Evolutionary conservation across 2,888 invertebrate genomes (phyloP).

Genomic region (Chrysolina americana): DNA sequence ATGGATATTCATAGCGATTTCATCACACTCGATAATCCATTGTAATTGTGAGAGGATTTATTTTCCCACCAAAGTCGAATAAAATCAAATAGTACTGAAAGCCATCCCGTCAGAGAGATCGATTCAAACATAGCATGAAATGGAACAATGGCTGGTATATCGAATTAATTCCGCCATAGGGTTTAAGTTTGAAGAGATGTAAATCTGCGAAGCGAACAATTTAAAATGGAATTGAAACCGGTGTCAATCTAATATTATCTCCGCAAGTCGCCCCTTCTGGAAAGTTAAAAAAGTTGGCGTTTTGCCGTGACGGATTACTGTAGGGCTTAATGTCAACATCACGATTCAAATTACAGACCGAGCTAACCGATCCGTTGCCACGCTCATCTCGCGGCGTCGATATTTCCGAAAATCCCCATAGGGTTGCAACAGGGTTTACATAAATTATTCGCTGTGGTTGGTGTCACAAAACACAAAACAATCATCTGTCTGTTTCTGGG

Average conservation of each 20-base stretch:
- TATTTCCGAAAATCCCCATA: constrained; percentile 44
- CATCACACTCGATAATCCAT: not conserved
- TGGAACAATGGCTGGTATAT: constrained; percentile 58
- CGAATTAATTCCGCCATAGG: constrained; percentile 62
- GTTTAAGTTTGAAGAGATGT: constrained; percentile 66
- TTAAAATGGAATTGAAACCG: constrained; percentile 69
- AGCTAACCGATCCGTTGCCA: constrained; percentile 56
- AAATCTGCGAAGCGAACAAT: constrained; percentile 66
- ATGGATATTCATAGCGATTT: not conserved
- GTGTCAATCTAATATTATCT: constrained; percentile 67
- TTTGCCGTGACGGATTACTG: constrained; percentile 69
- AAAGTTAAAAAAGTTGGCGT: constrained; percentile 66
- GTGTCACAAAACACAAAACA: constrained; percentile 39
- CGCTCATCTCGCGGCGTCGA: constrained; percentile 46
- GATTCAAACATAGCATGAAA: constrained; percentile 46
- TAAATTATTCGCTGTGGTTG: constrained; percentile 44
- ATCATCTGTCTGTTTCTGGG: constrained; percentile 36
- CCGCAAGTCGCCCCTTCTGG: constrained; percentile 60
- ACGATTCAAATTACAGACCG: constrained; percentile 68
- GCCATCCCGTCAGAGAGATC: constrained; percentile 40
- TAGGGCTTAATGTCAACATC: constrained; percentile 70
- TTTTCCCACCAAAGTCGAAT: constrained; percentile 17
- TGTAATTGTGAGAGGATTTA: constrained; percentile 13
- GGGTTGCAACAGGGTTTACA: constrained; percentile 46
- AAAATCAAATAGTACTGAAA: constrained; percentile 13